phyloP scores from a whole-genome alignment of 2,888 invertebrate genomes.

The Cephonodes hylas region DNA sequence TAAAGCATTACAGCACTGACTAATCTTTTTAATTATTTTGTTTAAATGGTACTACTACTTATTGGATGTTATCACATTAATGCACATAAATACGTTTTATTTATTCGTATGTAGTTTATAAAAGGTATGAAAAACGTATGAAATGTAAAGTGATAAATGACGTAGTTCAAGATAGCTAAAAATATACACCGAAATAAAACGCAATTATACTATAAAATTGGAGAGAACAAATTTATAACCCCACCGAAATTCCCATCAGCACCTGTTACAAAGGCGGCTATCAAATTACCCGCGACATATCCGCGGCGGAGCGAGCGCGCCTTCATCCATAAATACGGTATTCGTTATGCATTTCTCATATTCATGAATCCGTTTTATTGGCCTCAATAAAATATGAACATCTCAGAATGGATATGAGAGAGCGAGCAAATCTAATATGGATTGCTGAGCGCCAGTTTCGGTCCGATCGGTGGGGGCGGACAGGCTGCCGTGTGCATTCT shows the following conservation, averaged over 20 bases:
- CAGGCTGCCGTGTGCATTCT: conserved; percentile 35
- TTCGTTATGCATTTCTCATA: conserved; percentile 82
- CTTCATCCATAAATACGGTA: conserved; percentile 79
- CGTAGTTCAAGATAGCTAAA: neutral
- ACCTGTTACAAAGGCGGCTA: conserved; percentile 80
- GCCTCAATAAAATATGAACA: conserved; percentile 82
- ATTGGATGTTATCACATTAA: no score
- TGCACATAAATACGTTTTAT: neutral
- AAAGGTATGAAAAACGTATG: neutral
- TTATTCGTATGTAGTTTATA: neutral
- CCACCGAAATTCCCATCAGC: conserved; percentile 77
- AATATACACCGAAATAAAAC: conserved; percentile 40
- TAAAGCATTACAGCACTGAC: neutral
- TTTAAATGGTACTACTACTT: no score
- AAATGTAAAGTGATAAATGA: neutral
- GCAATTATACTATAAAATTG: conserved; percentile 61
- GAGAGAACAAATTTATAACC: conserved; percentile 71
- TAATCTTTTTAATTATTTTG: neutral
- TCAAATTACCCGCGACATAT: conserved; percentile 79
- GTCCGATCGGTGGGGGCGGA: conserved; percentile 59
- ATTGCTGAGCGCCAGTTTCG: conserved; percentile 77
- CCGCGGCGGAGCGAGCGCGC: conserved; percentile 65
- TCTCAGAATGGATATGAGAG: conserved; percentile 81
- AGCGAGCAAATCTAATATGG: conserved; percentile 81
- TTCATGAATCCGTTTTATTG: conserved; percentile 83